Percentiles rank a stretch among this genome's conserved stretches.
These are phyloP conservation scores for Drosophila antonietae DNA, from an alignment of 2,888 invertebrate species.

Conservation along the genomic window DNA sequence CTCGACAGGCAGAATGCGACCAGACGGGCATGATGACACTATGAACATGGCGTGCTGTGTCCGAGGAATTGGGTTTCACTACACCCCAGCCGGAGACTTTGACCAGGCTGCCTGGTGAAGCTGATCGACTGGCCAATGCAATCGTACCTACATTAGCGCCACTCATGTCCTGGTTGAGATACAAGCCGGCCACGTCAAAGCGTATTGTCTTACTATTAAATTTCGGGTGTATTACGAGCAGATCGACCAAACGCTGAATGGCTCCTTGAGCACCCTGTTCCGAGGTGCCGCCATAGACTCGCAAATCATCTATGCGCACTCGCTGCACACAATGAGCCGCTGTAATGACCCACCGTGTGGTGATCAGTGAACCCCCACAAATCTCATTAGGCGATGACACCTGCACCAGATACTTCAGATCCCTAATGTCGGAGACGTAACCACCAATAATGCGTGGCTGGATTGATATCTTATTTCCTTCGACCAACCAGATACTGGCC, in stretches of 20 bases:
- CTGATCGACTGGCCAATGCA: constrained; percentile 42
- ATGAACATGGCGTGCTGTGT: constrained; percentile 54
- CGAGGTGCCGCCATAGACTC: constrained; percentile 61
- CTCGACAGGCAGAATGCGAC: constrained; percentile 43
- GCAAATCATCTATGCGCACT: constrained; percentile 28
- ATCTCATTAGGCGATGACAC: constrained; percentile 36
- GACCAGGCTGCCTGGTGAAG: constrained; percentile 55
- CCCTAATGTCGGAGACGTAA: constrained; percentile 35
- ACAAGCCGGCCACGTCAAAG: constrained; percentile 71
- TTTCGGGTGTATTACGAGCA: constrained; percentile 43
- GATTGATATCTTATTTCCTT: constrained; percentile 2
- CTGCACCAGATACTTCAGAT: constrained; percentile 66
- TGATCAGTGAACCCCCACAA: constrained; percentile 64
- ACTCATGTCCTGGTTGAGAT: constrained; percentile 49
- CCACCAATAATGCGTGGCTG: constrained; percentile 68
- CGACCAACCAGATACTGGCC: constrained; percentile 2
- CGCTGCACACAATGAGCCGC: constrained; percentile 70
- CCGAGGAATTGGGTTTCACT: constrained; percentile 22
- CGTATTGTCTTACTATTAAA: constrained; percentile 64
- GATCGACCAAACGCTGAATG: constrained; percentile 33
- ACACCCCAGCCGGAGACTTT: constrained; percentile 71
- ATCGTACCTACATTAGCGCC: constrained; percentile 68
- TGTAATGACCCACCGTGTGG: constrained; percentile 67
- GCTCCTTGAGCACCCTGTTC: constrained; percentile 39
- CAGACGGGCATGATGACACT: constrained; percentile 60